These are phyloP conservation scores for Picathartes gymnocephalus DNA, from an alignment of 2,113 vertebrate genomes.

Conservation along the genomic window DNA sequence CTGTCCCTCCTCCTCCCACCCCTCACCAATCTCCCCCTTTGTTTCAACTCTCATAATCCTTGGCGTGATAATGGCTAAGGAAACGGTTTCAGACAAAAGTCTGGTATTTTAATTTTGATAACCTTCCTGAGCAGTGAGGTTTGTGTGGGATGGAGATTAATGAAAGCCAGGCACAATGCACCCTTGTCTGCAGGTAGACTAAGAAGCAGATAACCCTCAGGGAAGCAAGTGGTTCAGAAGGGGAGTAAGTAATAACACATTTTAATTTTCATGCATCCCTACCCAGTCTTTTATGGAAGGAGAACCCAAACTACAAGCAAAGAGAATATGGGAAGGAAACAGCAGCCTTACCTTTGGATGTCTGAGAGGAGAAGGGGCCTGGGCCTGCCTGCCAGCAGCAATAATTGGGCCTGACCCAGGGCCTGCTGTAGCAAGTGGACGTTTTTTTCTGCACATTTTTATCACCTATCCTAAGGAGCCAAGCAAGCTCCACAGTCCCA, in stretches of 20 bases:
- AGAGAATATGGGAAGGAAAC: neutral
- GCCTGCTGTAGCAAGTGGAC: neutral
- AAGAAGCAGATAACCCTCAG: slow-evolving; percentile 32
- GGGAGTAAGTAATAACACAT: slow-evolving; percentile 45
- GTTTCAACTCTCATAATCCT: slow-evolving; percentile 18
- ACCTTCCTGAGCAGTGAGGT: neutral
- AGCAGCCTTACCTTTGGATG: neutral
- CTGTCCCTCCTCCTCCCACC: neutral
- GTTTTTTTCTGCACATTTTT: neutral
- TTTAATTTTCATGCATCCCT: slow-evolving; percentile 43
- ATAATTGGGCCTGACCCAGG: accelerated
- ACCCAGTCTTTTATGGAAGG: neutral
- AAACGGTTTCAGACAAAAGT: neutral
- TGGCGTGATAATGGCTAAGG: neutral
- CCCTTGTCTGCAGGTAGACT: slow-evolving; percentile 26
- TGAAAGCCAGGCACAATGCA: neutral
- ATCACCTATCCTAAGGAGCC: neutral
- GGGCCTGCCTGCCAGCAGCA: neutral
- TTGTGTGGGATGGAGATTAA: slow-evolving; percentile 46
- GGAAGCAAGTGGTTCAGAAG: slow-evolving; percentile 16
- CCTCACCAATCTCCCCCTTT: neutral
- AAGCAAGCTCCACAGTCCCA: neutral
- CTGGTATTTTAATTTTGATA: slow-evolving; percentile 55
- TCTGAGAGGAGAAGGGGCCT: neutral
- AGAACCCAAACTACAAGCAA: neutral